These are phyloP conservation scores for Gymnogyps californianus DNA, from an alignment of 2,113 vertebrate genomes.

Conservation along the genomic window DNA sequence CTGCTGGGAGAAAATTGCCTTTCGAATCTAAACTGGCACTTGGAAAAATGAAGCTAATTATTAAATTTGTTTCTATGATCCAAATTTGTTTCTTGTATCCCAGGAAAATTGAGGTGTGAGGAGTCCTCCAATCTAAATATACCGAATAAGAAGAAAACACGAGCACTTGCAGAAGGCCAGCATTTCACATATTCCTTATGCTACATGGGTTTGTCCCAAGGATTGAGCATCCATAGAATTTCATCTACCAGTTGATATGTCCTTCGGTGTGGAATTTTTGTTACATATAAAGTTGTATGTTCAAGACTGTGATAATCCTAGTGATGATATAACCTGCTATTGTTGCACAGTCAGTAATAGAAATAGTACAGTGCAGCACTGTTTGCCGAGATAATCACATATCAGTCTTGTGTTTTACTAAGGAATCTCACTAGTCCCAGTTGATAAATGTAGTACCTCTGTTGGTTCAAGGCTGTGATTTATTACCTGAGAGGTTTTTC, in stretches of 20 bases:
- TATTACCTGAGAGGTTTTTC: not conserved
- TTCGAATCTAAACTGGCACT: not conserved
- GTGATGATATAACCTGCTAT: not conserved
- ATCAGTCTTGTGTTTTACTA: not conserved
- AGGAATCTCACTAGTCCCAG: not conserved
- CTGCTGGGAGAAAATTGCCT: not conserved
- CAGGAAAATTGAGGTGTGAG: not conserved
- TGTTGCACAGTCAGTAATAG: not conserved
- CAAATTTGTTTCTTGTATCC: not conserved
- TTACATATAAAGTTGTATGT: not conserved
- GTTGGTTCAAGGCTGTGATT: not conserved
- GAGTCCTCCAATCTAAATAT: not conserved
- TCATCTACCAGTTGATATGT: not conserved
- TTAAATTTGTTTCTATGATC: not conserved
- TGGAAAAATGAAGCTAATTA: not conserved
- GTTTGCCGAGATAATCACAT: not conserved
- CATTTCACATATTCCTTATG: not conserved
- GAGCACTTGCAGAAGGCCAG: not conserved
- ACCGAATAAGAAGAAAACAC: not conserved
- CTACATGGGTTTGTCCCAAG: fast-evolving
- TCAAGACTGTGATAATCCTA: not conserved
- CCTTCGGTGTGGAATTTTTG: not conserved
- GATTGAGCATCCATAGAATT: not conserved
- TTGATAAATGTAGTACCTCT: not conserved
- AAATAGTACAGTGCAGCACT: not conserved